phyloP scores from a whole-genome alignment of 2,797 vertebrate species.

The Coilia nasus region DNA sequence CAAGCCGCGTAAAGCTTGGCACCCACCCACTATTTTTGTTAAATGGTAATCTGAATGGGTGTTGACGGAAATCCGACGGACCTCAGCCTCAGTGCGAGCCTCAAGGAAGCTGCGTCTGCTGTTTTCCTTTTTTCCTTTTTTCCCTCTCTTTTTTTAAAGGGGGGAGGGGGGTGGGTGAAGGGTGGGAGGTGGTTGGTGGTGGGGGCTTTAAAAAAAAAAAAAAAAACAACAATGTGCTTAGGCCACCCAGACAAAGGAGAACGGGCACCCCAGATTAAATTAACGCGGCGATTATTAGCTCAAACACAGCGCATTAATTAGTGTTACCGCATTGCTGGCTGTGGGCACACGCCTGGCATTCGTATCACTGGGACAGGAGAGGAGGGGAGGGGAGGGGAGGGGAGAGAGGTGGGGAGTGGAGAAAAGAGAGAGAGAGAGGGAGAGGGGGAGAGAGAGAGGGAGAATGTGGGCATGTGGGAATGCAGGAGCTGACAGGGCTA shows the following conservation, averaged over 20 bases:
- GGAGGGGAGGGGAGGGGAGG: background rate
- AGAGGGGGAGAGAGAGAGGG: background rate
- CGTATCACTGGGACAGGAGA: constrained; percentile 35
- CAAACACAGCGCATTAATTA: constrained; percentile 67
- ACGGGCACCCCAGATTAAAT: constrained; percentile 64
- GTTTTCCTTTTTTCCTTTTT: background rate
- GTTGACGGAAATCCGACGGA: background rate
- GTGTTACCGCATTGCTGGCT: constrained; percentile 53
- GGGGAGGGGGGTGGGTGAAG: too few relatives aligned
- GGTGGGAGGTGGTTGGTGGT: too few relatives aligned
- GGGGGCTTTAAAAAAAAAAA: constrained; percentile 30
- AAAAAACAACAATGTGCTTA: constrained; percentile 42
- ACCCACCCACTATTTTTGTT: background rate
- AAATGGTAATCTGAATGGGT: constrained; percentile 1
- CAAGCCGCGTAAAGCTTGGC: background rate
- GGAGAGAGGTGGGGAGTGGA: background rate
- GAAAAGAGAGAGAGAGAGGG: background rate
- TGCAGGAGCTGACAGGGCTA: background rate
- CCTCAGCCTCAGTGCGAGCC: background rate
- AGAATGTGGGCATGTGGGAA: background rate
- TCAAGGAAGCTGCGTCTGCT: background rate
- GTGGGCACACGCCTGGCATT: constrained; percentile 54
- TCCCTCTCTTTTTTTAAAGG: too few relatives aligned
- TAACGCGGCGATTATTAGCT: constrained; percentile 66
- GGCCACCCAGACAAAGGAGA: constrained; percentile 44